Base-by-base conservation (phyloP, 2,888 invertebrate species). In the Acrocera orbiculus region DNA sequence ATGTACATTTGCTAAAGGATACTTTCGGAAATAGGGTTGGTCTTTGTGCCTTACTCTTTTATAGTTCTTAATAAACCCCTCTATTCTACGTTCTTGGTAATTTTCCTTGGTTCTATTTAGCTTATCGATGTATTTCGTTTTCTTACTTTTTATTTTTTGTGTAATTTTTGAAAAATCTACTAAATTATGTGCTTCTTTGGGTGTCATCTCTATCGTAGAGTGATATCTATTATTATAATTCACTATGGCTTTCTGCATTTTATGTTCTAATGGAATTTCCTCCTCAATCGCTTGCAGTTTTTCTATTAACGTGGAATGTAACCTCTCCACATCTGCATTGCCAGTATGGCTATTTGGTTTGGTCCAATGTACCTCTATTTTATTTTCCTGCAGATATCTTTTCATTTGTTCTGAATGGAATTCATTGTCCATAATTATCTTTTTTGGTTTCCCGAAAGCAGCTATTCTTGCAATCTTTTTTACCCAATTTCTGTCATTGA, bases 221-320 rank as follows among this genome's bases (percentile, higher is more conserved):
- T 36, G 36, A 26, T 31, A 31, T 13, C 36, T 13, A 31, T 36
- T 15, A 23, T 36, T 36, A 24, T 36, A 36, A 20, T 36, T 36
- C 7, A 23, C 23, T 32, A 36, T 6, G 7, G 24, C 36, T 19
- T 22, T 16, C 10, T 36, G 32, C 10, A 36, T 32, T 36, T 32
- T 32, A 8, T 15, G 36, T n/a, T n/a, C n/a, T n/a, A n/a, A n/a
- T n/a, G n/a, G 25, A 1, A 28, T 15, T 17, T 27, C 13, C 10
- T 32, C 25, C 5, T 29, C 30, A 11, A 37, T 30, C 7, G 32
- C 37, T 26, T 32, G 32, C 9, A 37, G 15, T 24, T 37, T 37
- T 37, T 37, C 37, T 26, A 33, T 27, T 9, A 37, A 23, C 16
- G 30, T 30, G 7, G 32, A 33, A 29, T 37, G 33, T 27, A 33